Conservation (phyloP, 2,888 invertebrate species). For the Heliconius sara region DNA sequence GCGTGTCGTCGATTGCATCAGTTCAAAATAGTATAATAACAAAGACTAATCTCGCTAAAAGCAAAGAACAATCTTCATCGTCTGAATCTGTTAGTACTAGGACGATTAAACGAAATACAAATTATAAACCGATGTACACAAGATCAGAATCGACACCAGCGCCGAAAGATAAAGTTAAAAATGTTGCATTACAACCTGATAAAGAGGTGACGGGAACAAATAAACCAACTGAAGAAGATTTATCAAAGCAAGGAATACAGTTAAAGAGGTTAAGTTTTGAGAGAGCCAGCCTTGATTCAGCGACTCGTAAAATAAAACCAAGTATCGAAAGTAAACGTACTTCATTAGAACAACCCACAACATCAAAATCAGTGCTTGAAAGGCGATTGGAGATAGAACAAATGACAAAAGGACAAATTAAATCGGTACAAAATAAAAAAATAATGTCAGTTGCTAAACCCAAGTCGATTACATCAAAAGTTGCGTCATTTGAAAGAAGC, state of each 20-base stretch:
- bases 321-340: slow-evolving; percentile 60
- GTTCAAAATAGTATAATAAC: slow-evolving; percentile 55
- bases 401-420: slow-evolving; percentile 66
- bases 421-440: slow-evolving; percentile 62
- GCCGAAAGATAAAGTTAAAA: slow-evolving; percentile 52
- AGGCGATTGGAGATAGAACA: slow-evolving; percentile 78
- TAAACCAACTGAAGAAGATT: slow-evolving; percentile 49
- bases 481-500: slow-evolving; percentile 69
- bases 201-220: slow-evolving; percentile 47
- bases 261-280: slow-evolving; percentile 78
- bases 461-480: slow-evolving; percentile 72
- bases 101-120: slow-evolving; percentile 66
- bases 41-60: slow-evolving; percentile 55
- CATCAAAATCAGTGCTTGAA: slow-evolving; percentile 76
- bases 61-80: slow-evolving; percentile 61
- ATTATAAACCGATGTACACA: slow-evolving; percentile 56
- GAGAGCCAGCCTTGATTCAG: slow-evolving; percentile 79
- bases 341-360: slow-evolving; percentile 66
- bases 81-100: slow-evolving; percentile 64
- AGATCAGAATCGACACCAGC: slow-evolving; percentile 64
- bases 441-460: slow-evolving; percentile 65
- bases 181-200: slow-evolving; percentile 33
- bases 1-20: slow-evolving; percentile 56
- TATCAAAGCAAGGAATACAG: slow-evolving; percentile 66
- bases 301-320: slow-evolving; percentile 68